These are phyloP conservation scores for Cryptotis parvus DNA, from an alignment of 2,113 vertebrate species.

Conservation along the genomic window DNA sequence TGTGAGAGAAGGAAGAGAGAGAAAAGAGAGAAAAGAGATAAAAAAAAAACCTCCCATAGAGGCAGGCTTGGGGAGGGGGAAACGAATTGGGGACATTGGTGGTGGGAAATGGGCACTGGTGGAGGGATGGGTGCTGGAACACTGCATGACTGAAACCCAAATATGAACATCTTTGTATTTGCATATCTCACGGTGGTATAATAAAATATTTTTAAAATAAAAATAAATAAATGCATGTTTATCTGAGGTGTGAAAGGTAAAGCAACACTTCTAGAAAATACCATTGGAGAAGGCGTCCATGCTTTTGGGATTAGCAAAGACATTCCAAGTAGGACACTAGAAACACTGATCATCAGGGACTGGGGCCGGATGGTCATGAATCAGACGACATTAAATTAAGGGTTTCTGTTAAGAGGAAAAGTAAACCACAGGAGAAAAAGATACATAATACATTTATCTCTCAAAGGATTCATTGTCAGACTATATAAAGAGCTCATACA, in stretches of 20 bases:
- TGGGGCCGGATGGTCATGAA: not conserved
- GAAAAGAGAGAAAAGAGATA: too few relatives aligned
- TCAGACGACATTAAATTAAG: not conserved
- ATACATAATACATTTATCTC: not conserved
- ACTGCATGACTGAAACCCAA: too few relatives aligned
- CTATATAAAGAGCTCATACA: not conserved
- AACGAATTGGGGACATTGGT: too few relatives aligned
- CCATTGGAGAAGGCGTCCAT: not conserved
- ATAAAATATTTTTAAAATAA: too few relatives aligned
- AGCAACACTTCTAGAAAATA: constrained; percentile 9
- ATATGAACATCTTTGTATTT: too few relatives aligned
- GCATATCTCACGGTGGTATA: too few relatives aligned
- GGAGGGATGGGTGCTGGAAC: too few relatives aligned
- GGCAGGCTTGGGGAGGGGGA: too few relatives aligned
- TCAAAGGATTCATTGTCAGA: not conserved
- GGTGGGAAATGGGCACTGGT: too few relatives aligned
- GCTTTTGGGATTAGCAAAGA: not conserved
- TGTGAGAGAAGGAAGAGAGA: too few relatives aligned
- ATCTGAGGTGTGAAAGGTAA: not conserved
- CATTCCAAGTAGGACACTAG: not conserved
- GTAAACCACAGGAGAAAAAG: not conserved
- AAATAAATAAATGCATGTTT: too few relatives aligned
- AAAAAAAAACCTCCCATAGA: too few relatives aligned
- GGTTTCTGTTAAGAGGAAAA: not conserved
- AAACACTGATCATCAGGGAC: not conserved